Conservation (phyloP, 2,888 invertebrate species). For the Minunthozetes semirufus region DNA sequence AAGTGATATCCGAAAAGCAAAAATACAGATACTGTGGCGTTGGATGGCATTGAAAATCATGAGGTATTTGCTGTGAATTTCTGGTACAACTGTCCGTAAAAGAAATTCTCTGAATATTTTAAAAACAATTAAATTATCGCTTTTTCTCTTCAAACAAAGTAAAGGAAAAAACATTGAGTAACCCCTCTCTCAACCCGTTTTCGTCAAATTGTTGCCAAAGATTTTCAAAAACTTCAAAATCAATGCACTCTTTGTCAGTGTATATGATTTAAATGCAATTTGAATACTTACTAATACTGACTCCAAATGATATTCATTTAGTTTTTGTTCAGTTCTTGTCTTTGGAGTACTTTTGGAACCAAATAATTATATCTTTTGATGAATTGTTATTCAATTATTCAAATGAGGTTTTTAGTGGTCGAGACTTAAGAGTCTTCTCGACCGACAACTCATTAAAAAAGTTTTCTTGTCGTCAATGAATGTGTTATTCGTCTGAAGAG, state of each 20-base stretch:
- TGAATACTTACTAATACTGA: neutral
- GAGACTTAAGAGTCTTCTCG: neutral
- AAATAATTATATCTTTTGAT: constrained; percentile 20
- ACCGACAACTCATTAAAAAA: neutral
- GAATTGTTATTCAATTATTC: constrained; percentile 27
- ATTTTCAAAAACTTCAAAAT: too few species aligned
- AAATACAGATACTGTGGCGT: too few species aligned
- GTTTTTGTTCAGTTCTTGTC: neutral
- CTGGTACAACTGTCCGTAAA: neutral
- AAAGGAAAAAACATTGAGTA: too few species aligned
- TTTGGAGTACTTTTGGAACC: neutral
- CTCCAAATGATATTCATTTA: neutral
- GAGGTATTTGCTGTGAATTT: neutral
- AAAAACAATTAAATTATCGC: neutral
- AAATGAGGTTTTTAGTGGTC: constrained; percentile 16
- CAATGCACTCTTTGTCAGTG: too few species aligned
- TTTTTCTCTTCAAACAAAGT: neutral
- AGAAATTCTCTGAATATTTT: too few species aligned
- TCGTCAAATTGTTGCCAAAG: too few species aligned
- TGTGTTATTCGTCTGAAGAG: neutral
- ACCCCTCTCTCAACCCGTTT: too few species aligned
- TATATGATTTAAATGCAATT: neutral
- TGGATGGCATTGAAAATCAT: constrained; percentile 22
- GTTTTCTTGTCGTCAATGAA: neutral
- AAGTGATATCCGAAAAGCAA: neutral